Conservation (phyloP, 2,797 vertebrate species). For the Zalophus californianus region DNA sequence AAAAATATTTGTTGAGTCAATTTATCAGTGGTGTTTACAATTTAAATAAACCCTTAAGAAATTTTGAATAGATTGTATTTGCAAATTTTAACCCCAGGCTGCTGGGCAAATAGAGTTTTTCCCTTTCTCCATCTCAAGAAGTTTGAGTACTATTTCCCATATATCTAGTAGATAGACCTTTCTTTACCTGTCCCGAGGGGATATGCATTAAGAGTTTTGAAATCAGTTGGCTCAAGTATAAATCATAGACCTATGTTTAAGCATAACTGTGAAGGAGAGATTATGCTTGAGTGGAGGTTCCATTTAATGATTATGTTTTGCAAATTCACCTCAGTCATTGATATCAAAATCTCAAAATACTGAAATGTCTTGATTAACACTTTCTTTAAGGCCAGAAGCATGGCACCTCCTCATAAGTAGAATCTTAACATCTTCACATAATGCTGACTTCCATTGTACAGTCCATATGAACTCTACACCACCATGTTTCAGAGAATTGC, state of each 20-base stretch:
- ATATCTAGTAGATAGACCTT: not conserved
- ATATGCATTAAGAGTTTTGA: not conserved
- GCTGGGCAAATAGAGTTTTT: not conserved
- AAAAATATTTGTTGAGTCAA: not conserved
- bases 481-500: not conserved
- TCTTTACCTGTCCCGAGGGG: not conserved
- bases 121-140: not conserved
- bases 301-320: not conserved
- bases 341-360: constrained; percentile 37
- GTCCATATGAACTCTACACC: not conserved
- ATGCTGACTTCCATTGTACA: not conserved
- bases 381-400: not conserved
- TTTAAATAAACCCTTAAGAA: constrained; percentile 37
- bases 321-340: constrained; percentile 8
- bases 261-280: not conserved
- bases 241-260: not conserved
- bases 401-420: not conserved
- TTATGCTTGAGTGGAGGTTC: not conserved
- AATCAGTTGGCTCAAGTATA: not conserved
- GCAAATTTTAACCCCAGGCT: not conserved
- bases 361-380: not conserved
- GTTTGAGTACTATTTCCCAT: not conserved
- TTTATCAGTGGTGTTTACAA: not conserved
- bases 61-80: not conserved
- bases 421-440: constrained; percentile 22